Conservation (phyloP, 2,888 invertebrate species). For the Phalera bucephala region DNA sequence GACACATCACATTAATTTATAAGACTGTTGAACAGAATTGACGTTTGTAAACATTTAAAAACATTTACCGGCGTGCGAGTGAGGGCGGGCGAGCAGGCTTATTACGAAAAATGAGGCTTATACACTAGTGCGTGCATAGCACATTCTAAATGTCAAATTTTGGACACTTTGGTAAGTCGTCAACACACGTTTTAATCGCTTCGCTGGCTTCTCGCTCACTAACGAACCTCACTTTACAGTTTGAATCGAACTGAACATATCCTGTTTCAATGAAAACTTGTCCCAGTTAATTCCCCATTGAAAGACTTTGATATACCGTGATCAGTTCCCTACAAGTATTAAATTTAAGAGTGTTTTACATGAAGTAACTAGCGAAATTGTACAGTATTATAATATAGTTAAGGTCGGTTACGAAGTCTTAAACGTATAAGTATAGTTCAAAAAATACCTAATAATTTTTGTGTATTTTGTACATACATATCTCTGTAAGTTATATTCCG, state of each 20-base stretch:
- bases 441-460: constrained; percentile 59
- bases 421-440: constrained; percentile 72
- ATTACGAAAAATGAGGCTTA: constrained; percentile 19
- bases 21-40: constrained; percentile 80
- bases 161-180: not conserved
- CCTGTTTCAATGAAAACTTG: constrained; percentile 34
- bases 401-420: constrained; percentile 66
- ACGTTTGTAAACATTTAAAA: constrained; percentile 62
- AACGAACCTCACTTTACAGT: constrained; percentile 33
- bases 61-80: constrained; percentile 26
- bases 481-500: constrained; percentile 73
- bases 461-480: constrained; percentile 82
- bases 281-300: constrained; percentile 54
- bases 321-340: constrained; percentile 74
- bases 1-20: constrained; percentile 48
- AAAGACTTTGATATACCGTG: constrained; percentile 68
- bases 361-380: constrained; percentile 79
- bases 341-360: constrained; percentile 70
- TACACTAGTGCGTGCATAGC: not conserved
- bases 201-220: constrained; percentile 7
- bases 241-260: constrained; percentile 67
- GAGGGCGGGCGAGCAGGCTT: constrained; percentile 14
- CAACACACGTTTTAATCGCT: too few relatives aligned
- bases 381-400: constrained; percentile 80
- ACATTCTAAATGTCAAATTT: constrained; percentile 1